Percentiles rank a stretch among this genome's conserved stretches.
Conservation (phyloP, 2,888 invertebrate genomes). For the Drosophila pseudotakahashii region DNA sequence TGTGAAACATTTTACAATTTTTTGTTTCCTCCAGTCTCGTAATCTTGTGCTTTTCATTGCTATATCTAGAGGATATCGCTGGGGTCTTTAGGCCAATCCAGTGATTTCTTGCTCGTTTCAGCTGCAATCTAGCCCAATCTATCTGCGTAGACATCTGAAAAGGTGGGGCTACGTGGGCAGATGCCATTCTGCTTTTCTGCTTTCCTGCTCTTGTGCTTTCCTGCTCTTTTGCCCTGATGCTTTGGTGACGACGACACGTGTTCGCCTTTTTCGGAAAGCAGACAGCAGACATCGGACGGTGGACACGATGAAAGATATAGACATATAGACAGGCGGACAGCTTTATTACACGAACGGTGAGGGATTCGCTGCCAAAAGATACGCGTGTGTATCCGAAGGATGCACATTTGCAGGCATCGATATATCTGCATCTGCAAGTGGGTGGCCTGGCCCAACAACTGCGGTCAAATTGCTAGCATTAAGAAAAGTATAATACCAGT, state of each 20-base stretch:
- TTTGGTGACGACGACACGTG: conserved; percentile 75
- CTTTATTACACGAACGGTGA: conserved; percentile 48
- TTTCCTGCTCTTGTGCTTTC: conserved; percentile 19
- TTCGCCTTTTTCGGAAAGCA: conserved; percentile 35
- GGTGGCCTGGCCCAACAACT: conserved; percentile 22
- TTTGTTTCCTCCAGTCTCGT: too few relatives aligned
- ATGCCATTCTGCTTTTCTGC: conserved; percentile 18
- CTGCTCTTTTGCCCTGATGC: conserved; percentile 44
- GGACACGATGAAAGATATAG: conserved; percentile 14
- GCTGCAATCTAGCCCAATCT: conserved; percentile 69
- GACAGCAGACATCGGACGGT: conserved; percentile 3
- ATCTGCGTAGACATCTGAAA: conserved; percentile 61
- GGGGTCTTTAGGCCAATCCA: not conserved
- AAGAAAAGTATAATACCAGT: not conserved
- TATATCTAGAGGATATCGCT: not conserved
- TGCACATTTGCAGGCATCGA: conserved; percentile 19
- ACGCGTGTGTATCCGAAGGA: conserved; percentile 24
- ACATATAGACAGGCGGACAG: conserved; percentile 29
- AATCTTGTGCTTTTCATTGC: too few relatives aligned
- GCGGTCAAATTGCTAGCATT: not conserved
- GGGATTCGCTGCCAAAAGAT: conserved; percentile 32
- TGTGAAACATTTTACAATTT: too few relatives aligned
- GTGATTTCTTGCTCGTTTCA: not conserved
- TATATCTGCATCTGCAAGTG: conserved; percentile 36
- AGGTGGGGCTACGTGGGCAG: conserved; percentile 61